Base-by-base conservation (phyloP, 2,797 vertebrate species). In the Momotus momota region DNA sequence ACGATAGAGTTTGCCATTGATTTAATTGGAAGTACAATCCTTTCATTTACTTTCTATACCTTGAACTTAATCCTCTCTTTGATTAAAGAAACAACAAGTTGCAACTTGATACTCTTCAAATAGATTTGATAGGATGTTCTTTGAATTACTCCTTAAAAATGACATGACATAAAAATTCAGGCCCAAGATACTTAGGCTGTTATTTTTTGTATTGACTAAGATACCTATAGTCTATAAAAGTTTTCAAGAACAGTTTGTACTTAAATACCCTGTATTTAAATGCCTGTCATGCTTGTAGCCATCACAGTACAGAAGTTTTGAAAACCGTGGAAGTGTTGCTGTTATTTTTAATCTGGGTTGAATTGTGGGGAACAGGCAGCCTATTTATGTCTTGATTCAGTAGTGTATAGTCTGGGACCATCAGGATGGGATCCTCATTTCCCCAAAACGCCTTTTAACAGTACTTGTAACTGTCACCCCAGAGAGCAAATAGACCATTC, bases 61-160 rank as follows among this genome's bases (percentile, higher is more conserved):
- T 87, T 85, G 58, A 89, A 78, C 27, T 65, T 94, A 64, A 5
- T 88, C 49, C 67, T 62, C 83, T 35, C 73, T 70, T 83, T 93
- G 51, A 90, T 91, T 91, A 91, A 94, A 94, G 45, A 93, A 95
- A 72, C 71, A 84, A 41, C 20, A 78, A 85, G 80, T 79, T 90
- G 49, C 26, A 84, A 84, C 67, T 80, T 21, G 55, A 94, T 92
- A 77, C 0, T 0, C 25, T n/a, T 4, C 29, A 11, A 77, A 60
- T 52, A 86, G 55, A 65, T 90, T 93, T 91, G 75, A 54, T 67
- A 41, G 26, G 35, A 14, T 41, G 43, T 79, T 90, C 66, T 84
- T 91, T 70, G 58, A 84, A 41, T 96, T 93, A 49, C 15, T 74
- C 27, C 43, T 86, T 75, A 29, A 91, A 73, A 93, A 31, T 25